These are phyloP conservation scores for Cylindroiulus punctatus DNA, from an alignment of 2,888 invertebrate species.

Conservation along the genomic window DNA sequence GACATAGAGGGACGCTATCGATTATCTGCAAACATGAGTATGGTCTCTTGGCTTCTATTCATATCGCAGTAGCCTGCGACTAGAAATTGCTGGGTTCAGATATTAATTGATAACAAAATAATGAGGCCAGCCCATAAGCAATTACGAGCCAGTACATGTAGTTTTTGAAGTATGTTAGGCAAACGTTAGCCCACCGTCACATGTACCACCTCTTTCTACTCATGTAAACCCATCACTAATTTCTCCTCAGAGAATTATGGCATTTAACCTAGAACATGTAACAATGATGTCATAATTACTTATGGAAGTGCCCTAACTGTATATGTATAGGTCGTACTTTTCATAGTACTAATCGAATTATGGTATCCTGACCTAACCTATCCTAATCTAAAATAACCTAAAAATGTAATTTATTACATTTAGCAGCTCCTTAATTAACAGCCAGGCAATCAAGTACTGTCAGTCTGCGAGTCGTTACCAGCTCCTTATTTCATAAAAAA, in stretches of 20 bases:
- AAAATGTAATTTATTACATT: too few species aligned
- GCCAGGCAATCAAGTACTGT: too few species aligned
- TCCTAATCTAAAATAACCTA: too few species aligned
- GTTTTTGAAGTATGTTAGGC: not conserved
- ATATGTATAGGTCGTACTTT: too few species aligned
- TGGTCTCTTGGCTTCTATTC: not conserved
- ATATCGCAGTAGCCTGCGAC: not conserved
- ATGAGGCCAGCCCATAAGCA: not conserved
- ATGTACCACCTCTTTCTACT: not conserved
- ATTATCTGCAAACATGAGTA: not conserved
- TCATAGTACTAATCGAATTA: too few species aligned
- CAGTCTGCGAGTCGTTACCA: too few species aligned
- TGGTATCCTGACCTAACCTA: too few species aligned
- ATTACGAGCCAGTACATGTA: not conserved
- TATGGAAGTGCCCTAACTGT: too few species aligned
- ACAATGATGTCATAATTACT: not conserved
- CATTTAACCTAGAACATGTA: not conserved
- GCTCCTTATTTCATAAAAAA: too few species aligned
- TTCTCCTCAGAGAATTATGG: not conserved
- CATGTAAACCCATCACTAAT: not conserved
- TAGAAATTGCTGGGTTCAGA: not conserved
- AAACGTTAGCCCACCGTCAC: not conserved
- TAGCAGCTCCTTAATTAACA: too few species aligned
- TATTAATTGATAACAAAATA: conserved; percentile 18
- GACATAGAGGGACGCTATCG: not conserved